Conservation (phyloP, 2,888 invertebrate species). For the Smittia sp. region DNA sequence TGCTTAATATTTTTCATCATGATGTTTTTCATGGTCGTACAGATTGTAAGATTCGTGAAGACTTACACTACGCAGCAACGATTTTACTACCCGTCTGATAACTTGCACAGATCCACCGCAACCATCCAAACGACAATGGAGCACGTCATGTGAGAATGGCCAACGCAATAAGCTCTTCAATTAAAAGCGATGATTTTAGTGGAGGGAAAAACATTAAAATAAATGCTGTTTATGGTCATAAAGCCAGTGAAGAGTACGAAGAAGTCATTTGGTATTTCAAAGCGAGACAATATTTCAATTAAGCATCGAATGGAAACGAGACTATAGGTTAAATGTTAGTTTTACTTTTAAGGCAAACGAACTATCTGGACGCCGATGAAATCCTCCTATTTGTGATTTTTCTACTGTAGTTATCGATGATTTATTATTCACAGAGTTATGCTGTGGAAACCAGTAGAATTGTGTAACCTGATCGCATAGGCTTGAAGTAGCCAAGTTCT, state of each 20-base stretch:
- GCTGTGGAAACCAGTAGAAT: not conserved
- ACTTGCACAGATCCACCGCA: constrained; percentile 24
- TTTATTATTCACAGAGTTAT: not conserved
- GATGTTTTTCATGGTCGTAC: not conserved
- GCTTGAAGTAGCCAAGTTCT: not conserved
- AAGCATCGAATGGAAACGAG: not conserved
- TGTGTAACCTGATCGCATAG: constrained; percentile 14
- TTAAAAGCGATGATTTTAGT: not conserved
- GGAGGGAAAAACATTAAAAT: not conserved
- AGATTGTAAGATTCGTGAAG: constrained; percentile 7
- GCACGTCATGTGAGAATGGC: constrained; percentile 18
- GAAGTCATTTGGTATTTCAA: constrained; percentile 3
- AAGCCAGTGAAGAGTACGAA: constrained; percentile 8
- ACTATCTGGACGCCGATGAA: not conserved
- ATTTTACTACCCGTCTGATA: constrained; percentile 22
- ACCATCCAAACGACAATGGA: constrained; percentile 40
- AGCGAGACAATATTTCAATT: not conserved
- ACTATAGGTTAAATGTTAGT: constrained; percentile 1
- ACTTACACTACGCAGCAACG: not conserved
- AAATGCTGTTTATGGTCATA: constrained; percentile 6
- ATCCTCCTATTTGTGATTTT: too few relatives aligned
- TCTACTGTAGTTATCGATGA: not conserved
- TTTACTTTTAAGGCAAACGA: not conserved
- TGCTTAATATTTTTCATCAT: constrained; percentile 31
- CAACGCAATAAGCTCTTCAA: not conserved